phyloP scores from a whole-genome alignment of 2,797 vertebrate species.

The Discoglossus pictus region DNA sequence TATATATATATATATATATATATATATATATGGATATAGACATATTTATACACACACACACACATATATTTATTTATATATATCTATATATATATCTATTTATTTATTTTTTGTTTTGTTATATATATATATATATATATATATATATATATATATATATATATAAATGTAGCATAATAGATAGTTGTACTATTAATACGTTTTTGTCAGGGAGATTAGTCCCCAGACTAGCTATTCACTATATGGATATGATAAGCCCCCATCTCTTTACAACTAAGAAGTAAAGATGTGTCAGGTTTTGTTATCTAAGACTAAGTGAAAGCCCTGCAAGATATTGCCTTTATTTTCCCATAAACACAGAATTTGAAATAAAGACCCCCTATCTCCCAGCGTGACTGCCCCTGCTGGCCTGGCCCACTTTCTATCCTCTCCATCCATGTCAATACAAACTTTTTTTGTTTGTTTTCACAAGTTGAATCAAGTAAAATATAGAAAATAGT shows the following conservation, averaged over 20 bases:
- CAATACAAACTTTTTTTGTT: conserved; percentile 57
- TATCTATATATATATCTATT: too few species aligned
- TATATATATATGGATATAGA: too few species aligned
- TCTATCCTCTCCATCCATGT: conserved; percentile 63
- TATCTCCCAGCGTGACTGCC: conserved; percentile 73
- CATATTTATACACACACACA: too few species aligned
- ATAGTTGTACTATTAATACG: conserved; percentile 16
- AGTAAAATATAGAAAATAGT: conserved; percentile 5
- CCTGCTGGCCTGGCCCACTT: conserved; percentile 74
- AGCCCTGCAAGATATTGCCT: conserved; percentile 73
- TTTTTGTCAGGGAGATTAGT: conserved; percentile 23
- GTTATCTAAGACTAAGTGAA: conserved; percentile 66
- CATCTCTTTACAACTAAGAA: conserved; percentile 52
- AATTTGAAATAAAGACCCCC: conserved; percentile 64
- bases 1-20: too few species aligned
- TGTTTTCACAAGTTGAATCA: conserved; percentile 33
- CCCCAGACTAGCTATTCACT: conserved; percentile 55
- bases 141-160: too few species aligned
- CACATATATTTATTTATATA: too few species aligned
- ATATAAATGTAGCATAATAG: conserved; percentile 7
- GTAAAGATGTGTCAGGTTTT: conserved; percentile 76
- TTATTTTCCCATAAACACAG: conserved; percentile 71
- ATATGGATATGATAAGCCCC: conserved; percentile 50
- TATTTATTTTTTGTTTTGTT: too few species aligned
- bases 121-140: too few species aligned